Conservation (phyloP, 2,888 invertebrate genomes). For the Drosophila histrio region DNA sequence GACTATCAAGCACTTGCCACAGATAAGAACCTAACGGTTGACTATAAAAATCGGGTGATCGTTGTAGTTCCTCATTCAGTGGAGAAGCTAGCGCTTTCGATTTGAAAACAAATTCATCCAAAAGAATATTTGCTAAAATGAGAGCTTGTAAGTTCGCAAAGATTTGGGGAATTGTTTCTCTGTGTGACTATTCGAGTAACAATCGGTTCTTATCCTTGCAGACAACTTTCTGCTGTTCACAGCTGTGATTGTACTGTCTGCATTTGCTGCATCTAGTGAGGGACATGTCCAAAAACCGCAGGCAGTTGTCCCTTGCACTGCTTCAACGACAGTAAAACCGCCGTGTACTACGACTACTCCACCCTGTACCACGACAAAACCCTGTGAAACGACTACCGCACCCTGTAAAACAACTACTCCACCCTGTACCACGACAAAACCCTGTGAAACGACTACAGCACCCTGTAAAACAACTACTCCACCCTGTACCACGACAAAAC, state of each 20-base stretch:
- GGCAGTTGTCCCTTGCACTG: neutral
- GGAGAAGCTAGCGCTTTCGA: neutral
- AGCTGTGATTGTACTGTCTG: slow-evolving; percentile 33
- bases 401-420: neutral
- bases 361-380: no score
- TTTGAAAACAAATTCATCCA: neutral
- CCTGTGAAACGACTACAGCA: neutral
- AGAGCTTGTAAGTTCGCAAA: slow-evolving; percentile 46
- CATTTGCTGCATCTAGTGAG: slow-evolving; percentile 12
- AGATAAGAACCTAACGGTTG: slow-evolving; percentile 33
- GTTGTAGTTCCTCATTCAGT: slow-evolving; percentile 12
- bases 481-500: neutral
- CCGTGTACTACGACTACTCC: neutral
- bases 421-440: neutral
- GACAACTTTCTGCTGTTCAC: slow-evolving; percentile 43
- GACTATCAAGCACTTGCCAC: slow-evolving; percentile 4
- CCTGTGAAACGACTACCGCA: neutral
- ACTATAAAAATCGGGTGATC: slow-evolving; percentile 22
- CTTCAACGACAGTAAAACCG: neutral
- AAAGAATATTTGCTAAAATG: slow-evolving; percentile 26
- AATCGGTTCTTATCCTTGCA: slow-evolving; percentile 3
- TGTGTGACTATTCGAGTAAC: neutral
- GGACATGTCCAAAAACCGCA: slow-evolving; percentile 6
- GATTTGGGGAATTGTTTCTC: neutral
- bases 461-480: neutral